A percentile compares a stretch with the other conserved stretches of the same genome.
phyloP scores from a whole-genome alignment of 2,888 invertebrate species.

The Ceramica pisi region DNA sequence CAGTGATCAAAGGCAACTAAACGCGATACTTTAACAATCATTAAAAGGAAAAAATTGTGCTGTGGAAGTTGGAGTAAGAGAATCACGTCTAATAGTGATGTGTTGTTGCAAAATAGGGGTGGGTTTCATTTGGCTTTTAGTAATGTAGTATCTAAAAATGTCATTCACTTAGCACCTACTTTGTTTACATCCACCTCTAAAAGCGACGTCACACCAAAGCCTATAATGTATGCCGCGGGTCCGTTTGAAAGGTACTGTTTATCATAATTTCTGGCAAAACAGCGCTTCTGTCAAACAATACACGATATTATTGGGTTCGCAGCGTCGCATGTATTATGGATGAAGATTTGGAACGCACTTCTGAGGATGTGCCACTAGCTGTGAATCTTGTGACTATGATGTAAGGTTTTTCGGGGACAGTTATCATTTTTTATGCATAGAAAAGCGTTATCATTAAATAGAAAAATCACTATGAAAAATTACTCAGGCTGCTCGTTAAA shows the following conservation, averaged over 20 bases:
- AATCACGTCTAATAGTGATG: too few species aligned
- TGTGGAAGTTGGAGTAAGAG: too few species aligned
- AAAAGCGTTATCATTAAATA: too few species aligned
- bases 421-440: too few species aligned
- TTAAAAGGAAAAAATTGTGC: too few species aligned
- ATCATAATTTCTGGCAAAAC: conserved; percentile 82
- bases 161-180: conserved; percentile 4
- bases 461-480: too few species aligned
- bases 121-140: neutral
- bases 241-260: conserved; percentile 72
- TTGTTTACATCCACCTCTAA: conserved; percentile 15
- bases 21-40: too few species aligned
- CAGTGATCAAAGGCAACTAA: too few species aligned
- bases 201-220: conserved; percentile 27
- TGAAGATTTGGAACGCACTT: conserved; percentile 77
- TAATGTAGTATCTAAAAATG: neutral
- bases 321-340: conserved; percentile 84
- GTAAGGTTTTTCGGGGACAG: conserved; percentile 29
- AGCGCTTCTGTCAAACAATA: conserved; percentile 83
- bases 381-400: conserved; percentile 44
- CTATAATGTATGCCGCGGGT: conserved; percentile 51
- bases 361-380: conserved; percentile 61
- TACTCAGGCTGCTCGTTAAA: too few species aligned
- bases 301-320: conserved; percentile 81
- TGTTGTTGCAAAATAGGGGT: neutral